Percentiles rank a stretch among this genome's conserved stretches.
Conservation (phyloP, 2,797 vertebrate genomes). For the Dipus sagitta region DNA sequence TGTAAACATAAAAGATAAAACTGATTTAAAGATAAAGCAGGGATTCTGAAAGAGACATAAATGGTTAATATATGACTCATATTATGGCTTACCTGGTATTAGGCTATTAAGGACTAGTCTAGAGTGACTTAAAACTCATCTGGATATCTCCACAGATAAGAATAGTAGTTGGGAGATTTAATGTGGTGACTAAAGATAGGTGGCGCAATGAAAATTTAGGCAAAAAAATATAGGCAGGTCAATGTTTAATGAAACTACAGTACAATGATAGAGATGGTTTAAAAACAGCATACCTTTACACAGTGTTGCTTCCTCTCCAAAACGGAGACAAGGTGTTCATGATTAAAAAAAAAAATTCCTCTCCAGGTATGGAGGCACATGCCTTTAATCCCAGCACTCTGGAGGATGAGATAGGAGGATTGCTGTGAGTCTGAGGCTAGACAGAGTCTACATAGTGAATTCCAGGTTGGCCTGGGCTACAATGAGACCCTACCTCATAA, state of each 20-base stretch:
- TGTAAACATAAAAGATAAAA: constrained; percentile 9
- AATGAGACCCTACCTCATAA: no score
- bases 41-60: background rate
- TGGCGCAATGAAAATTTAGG: background rate
- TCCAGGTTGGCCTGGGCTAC: no score
- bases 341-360: background rate
- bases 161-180: background rate
- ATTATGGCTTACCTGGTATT: background rate
- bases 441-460: no score
- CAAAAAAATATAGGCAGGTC: background rate
- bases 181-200: background rate
- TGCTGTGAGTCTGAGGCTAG: no score
- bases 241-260: constrained; percentile 11
- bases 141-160: background rate
- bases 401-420: no score
- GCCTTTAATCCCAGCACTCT: no score
- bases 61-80: background rate
- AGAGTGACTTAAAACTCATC: background rate
- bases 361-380: no score
- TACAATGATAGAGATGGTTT: background rate
- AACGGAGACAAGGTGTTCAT: background rate
- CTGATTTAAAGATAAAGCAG: constrained; percentile 11
- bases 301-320: background rate
- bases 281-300: background rate
- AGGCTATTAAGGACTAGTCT: background rate